Evolutionary conservation across 2,797 vertebrate species (phyloP).

Genomic region (Staurois parvus): DNA sequence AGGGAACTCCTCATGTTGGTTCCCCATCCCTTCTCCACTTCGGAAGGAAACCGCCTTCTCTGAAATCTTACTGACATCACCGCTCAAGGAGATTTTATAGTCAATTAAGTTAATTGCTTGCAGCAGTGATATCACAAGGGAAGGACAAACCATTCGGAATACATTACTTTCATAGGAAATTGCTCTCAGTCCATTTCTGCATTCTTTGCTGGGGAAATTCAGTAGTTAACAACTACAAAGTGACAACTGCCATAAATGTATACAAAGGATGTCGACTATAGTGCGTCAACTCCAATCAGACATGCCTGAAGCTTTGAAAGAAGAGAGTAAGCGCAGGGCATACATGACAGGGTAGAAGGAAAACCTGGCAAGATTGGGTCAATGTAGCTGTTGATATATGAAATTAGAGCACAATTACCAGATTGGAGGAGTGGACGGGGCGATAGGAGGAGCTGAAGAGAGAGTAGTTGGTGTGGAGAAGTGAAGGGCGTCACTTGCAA

Average conservation of each 20-base stretch:
- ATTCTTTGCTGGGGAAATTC: neutral
- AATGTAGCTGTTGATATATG: no score
- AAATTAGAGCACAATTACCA: no score
- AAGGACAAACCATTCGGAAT: neutral
- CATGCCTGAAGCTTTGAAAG: no score
- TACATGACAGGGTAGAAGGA: no score
- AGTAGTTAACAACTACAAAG: neutral
- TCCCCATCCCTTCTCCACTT: neutral
- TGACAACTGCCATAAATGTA: neutral
- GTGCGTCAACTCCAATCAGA: no score
- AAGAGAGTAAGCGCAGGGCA: no score
- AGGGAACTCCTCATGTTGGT: neutral
- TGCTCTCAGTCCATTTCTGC: neutral
- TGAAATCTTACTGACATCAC: neutral
- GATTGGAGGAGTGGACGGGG: no score
- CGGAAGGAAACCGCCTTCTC: neutral
- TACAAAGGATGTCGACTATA: no score
- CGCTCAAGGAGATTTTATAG: slow-evolving; percentile 30
- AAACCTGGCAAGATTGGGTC: no score
- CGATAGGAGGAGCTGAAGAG: no score
- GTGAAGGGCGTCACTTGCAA: no score
- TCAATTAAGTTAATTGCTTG: slow-evolving; percentile 55
- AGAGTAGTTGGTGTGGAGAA: no score
- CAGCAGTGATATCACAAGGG: slow-evolving; percentile 27
- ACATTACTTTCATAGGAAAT: neutral